Conservation (phyloP, 2,113 vertebrate species). For the Cyphomyrus discorhynchus region DNA sequence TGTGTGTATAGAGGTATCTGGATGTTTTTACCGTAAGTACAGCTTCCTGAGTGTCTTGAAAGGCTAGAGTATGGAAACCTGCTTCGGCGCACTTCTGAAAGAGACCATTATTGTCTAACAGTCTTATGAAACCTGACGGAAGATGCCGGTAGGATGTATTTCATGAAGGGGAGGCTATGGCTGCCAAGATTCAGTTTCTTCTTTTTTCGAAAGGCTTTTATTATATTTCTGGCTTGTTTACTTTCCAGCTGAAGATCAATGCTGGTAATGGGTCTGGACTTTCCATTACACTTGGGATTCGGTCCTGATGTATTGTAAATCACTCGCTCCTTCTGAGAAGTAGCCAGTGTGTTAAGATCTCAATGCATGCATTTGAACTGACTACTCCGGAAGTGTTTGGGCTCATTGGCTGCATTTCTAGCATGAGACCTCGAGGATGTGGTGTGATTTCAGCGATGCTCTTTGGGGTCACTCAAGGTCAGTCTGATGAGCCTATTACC, state of each 20-base stretch:
- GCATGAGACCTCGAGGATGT: neutral
- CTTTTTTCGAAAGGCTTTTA: neutral
- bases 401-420: neutral
- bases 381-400: neutral
- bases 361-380: neutral
- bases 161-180: neutral
- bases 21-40: neutral
- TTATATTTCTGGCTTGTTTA: conserved; percentile 13
- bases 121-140: neutral
- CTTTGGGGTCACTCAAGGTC: neutral
- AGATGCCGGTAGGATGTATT: neutral
- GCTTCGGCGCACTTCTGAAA: neutral
- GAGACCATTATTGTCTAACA: neutral
- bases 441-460: neutral
- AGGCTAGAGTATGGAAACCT: neutral
- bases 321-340: neutral
- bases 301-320: neutral
- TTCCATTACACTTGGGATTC: neutral
- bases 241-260: conserved; percentile 6
- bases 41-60: neutral
- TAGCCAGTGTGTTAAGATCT: neutral
- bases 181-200: neutral
- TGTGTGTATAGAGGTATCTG: neutral
- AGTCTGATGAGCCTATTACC: neutral
- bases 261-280: conserved; percentile 1